Evolutionary conservation across 2,113 vertebrate species (phyloP), one percentile per base, ranked within the genome.

Genomic region (Turnix velox): DNA sequence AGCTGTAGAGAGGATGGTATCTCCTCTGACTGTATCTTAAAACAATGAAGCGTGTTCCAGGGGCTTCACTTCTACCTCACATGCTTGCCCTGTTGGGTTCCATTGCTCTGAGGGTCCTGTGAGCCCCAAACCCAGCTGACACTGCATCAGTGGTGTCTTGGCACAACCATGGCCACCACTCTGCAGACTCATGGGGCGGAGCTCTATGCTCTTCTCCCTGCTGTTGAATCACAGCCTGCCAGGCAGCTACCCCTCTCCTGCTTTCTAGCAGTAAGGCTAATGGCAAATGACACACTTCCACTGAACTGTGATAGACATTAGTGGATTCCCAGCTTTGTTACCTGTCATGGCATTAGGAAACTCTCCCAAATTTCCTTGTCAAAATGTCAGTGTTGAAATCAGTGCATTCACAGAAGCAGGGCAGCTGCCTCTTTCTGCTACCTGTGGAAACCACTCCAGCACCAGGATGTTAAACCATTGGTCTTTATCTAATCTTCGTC

Each of bases 391-490:
- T 25, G 87, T 90, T 79, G 45, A 81, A 91, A 12, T 48, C 25
- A n/a, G 15, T 46, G 48, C 23, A 43, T 49, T 28, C 31, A 37
- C 57, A 58, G 79, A 61, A 82, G 27, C 33, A 84, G 45, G 30
- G n/a, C 18, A 75, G 24, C 7, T 0, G 0, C 27, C 35, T 76
- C 42, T 95, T 95, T 92, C 87, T 20, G 3, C 30, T 35, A 22
- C 18, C 24, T 58, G 62, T 33, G 84, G 81, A 95, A 93, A 92
- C 35, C 30, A 35, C 55, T 73, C 30, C 35, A 65, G 35, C 42
- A 76, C 14, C 77, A 89, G 54, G 62, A 51, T 62, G 39, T 79
- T 76, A 79, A 80, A 69, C 18, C 37, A 73, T 59, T 63, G 67
- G 46, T 27, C 11, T 79, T 84, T 55, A 45, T 73, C 74, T 93